These are phyloP conservation scores for Bubo scandiacus DNA, from an alignment of 2,113 vertebrate genomes.

Conservation along the genomic window DNA sequence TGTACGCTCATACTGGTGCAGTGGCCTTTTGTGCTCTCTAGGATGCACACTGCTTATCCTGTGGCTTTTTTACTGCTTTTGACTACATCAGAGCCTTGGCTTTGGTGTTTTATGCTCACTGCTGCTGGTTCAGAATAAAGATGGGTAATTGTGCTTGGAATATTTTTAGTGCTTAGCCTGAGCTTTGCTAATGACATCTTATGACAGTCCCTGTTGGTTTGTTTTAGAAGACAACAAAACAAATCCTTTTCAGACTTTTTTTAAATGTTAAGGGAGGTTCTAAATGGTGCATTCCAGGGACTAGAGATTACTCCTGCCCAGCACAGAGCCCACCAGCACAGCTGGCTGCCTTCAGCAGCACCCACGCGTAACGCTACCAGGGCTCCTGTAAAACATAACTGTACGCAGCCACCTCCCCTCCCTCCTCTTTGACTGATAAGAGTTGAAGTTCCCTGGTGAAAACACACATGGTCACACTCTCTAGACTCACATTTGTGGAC, in stretches of 20 bases:
- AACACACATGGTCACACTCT: rapidly evolving
- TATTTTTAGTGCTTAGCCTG: background rate
- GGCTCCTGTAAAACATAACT: too few relatives aligned
- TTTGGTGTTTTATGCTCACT: background rate
- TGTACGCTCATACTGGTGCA: rapidly evolving
- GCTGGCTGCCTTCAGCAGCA: background rate
- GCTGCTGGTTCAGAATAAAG: background rate
- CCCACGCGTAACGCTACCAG: background rate
- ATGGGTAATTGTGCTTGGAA: background rate
- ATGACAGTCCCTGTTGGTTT: background rate
- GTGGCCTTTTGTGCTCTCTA: background rate
- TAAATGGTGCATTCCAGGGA: background rate
- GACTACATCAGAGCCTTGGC: background rate
- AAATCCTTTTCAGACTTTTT: background rate
- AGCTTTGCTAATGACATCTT: background rate
- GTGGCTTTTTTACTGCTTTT: background rate
- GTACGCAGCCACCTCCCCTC: background rate
- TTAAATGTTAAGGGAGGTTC: background rate
- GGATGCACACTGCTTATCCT: background rate
- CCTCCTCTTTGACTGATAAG: background rate
- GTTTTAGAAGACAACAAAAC: background rate
- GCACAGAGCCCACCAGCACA: background rate
- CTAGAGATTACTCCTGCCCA: background rate
- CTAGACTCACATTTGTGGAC: background rate
- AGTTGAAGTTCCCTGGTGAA: background rate